Base-by-base conservation (phyloP, 92 coral and sea anemone genomes). In the Phenganax subtilis region DNA sequence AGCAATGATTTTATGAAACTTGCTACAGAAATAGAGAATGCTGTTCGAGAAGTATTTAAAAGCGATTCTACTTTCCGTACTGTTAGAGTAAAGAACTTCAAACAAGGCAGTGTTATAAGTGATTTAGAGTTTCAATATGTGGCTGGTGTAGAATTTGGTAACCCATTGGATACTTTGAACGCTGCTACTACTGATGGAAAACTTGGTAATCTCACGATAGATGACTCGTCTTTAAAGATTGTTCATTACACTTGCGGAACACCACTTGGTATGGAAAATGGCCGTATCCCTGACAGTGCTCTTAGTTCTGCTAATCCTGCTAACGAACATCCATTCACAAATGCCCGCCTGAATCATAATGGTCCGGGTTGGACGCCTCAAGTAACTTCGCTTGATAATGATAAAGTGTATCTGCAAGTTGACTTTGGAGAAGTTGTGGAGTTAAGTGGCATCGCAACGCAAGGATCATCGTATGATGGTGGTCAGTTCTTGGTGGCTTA, bases 241-340 rank as follows among this genome's bases (percentile, higher is more conserved):
- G 84, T 75, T 66, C 52, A 51, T 58, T 86, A 75, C 76, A 82
- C 89, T 53, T 86, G 89, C 28, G 66, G 72, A 9, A 75, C 77
- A 12, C 89, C 89, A 7, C 86, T 86, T 12, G 89, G 89, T 51
- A 82, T 86, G 89, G 86, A 76, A 59, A 81, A 82, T 55, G 84
- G 86, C n/a, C 64, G 89, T 51, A 86, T 86, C 72, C 81, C 69
- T 54, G 80, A 86, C 57, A 57, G 72, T 15, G 73, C 82, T 47
- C 68, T 86, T 30, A 82, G 83, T 9, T 80, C 89, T 75, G 74
- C 80, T 14, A 51, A 72, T 30, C 61, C 83, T 3, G 17, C 0
- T 16, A 52, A 63, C 65, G 11, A 16, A 15, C 57, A 29, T 16
- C 83, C 73, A 3, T 55, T 55, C 16, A 16, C 53, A 63, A 63